Evolutionary conservation across 2,113 vertebrate genomes (phyloP).

Genomic region (Cacatua alba): DNA sequence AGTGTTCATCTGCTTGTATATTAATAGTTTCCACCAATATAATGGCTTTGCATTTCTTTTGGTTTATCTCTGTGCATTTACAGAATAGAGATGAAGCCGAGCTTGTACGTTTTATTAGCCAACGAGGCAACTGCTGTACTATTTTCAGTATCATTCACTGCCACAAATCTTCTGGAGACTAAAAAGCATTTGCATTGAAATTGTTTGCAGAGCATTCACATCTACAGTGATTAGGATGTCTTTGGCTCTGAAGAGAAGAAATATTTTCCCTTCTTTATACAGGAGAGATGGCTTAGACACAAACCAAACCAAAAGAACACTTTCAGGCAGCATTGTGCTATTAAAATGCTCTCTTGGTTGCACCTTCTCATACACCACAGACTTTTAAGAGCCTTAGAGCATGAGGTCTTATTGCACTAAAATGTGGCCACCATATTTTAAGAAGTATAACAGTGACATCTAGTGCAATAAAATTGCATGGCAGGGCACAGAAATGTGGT

Average conservation of each 20-base stretch:
- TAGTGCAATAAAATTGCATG: background rate
- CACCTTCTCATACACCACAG: background rate
- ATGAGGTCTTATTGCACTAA: background rate
- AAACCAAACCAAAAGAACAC: background rate
- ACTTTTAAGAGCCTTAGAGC: background rate
- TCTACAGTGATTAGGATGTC: background rate
- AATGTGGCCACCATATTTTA: background rate
- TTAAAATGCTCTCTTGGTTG: background rate
- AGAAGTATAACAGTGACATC: constrained; percentile 66
- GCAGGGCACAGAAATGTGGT: background rate
- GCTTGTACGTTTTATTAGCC: background rate
- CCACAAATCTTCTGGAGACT: background rate
- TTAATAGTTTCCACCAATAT: background rate
- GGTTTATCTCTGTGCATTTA: background rate
- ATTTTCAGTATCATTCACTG: background rate
- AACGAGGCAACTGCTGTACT: background rate
- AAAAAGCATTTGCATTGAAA: background rate
- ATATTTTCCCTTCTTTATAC: background rate
- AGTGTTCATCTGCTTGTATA: background rate
- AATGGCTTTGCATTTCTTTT: background rate
- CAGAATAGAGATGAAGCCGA: background rate
- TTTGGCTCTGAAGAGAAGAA: background rate
- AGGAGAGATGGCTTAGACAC: background rate
- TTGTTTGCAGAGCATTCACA: background rate
- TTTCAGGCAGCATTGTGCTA: background rate